Base-by-base conservation (phyloP, 2,113 vertebrate species). In the Gadus chalcogrammus region DNA sequence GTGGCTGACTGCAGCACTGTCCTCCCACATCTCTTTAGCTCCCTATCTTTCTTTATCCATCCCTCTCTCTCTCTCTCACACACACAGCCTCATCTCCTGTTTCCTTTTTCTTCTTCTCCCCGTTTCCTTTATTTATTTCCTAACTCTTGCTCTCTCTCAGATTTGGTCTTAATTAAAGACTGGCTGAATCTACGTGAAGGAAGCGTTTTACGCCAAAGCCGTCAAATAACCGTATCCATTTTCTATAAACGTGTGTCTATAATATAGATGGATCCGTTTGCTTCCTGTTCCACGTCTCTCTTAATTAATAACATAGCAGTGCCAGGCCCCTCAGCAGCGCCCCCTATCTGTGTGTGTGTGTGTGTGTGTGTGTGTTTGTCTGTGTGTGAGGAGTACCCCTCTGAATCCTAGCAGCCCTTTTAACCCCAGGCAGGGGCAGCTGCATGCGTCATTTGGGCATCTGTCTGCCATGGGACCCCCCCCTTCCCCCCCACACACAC, bases 1-100 rank as follows among this genome's bases (percentile, higher is more conserved):
- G 42, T 60, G 78, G 65, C 59, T 75, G 73, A 74, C 90, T 91
- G 88, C 88, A 88, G 85, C 87, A 87, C 85, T 91, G 86, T 80
- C 82, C 81, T 82, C 82, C 80, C 6, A 48, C 68, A 85, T 81
- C 4, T 69, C 60, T 70, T 59, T 63, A 17, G 76, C 78, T 73
- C 79, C 76, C 73, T 67, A 78, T 70, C 79, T 81, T 69, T 63
- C 79, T 72, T 55, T 73, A 76, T 68, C 78, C 20, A 77, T n/a
- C n/a, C n/a, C n/a, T n/a, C n/a, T n/a, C n/a, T n/a, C n/a, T n/a
- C n/a, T n/a, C n/a, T n/a, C n/a, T n/a, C 64, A 62, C 66, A 31
- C 5, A 81, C 84, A 86, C 79, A 80, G 77, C 63, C 68, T 61
- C 64, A 38, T 17, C 0, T 18, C n/a, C 12, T 48, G 2, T 48